phyloP scores from a whole-genome alignment of 2,888 invertebrate genomes.

The Himalopsyche tibetana region DNA sequence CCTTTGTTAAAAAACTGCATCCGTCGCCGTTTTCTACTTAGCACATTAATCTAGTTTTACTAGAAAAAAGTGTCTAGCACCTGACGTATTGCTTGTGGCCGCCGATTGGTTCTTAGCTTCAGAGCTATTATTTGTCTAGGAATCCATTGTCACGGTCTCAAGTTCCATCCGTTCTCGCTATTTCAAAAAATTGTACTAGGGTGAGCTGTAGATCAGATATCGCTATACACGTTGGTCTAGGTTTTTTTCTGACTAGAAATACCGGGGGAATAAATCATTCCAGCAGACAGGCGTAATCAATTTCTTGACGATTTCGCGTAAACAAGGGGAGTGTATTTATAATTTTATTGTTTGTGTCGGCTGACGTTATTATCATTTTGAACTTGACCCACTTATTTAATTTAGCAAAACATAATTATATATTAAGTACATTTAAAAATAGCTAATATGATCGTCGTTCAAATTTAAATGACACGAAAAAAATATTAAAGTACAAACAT shows the following conservation, averaged over 20 bases:
- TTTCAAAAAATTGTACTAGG: background rate
- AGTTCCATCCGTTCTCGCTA: constrained; percentile 32
- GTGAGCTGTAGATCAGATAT: background rate
- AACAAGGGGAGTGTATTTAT: constrained; percentile 10
- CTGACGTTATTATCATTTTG: background rate
- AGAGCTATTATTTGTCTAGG: background rate
- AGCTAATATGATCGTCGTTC: no score
- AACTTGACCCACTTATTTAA: constrained; percentile 10
- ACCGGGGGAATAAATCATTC: background rate
- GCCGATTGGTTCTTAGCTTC: no score
- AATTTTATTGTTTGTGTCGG: background rate
- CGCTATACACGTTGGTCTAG: constrained; percentile 20
- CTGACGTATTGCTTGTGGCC: no score
- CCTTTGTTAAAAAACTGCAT: no score
- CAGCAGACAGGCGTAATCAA: constrained; percentile 8
- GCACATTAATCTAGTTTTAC: no score
- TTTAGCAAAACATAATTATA: no score
- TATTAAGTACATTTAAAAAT: no score
- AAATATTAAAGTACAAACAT: no score
- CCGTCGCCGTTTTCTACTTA: no score
- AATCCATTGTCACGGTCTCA: constrained; percentile 16
- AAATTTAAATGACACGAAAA: no score
- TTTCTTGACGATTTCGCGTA: constrained; percentile 19
- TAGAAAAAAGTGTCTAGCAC: no score
- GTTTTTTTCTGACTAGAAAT: constrained; percentile 29